Conservation (phyloP, 2,797 vertebrate species). For the Onychomys leucogaster region DNA sequence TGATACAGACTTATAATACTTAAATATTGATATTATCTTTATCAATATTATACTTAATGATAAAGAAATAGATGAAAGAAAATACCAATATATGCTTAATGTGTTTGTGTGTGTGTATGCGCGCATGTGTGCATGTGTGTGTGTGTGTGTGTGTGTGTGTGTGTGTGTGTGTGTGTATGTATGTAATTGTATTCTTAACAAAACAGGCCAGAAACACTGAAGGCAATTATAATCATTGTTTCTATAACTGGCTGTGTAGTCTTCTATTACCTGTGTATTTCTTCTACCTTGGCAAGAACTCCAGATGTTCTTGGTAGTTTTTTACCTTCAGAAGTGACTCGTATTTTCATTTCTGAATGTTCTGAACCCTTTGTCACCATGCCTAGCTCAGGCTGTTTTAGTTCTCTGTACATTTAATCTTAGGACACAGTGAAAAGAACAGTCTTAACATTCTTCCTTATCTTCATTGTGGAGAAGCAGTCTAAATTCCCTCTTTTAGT, state of each 20-base stretch:
- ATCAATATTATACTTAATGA: not conserved
- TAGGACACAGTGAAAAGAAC: not conserved
- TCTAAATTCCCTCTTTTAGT: not conserved
- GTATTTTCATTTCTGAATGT: not conserved
- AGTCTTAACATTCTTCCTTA: not conserved
- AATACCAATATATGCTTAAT: not conserved
- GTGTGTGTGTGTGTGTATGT: not conserved
- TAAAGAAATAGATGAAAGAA: not conserved
- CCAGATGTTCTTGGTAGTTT: not conserved
- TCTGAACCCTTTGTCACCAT: not conserved
- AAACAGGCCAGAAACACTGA: not conserved
- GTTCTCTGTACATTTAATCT: not conserved
- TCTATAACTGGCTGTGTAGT: not conserved
- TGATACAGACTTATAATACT: not conserved
- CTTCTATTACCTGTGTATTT: not conserved
- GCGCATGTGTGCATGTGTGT: no score
- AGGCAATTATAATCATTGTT: not conserved
- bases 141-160: not conserved
- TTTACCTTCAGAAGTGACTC: not conserved
- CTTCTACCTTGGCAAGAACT: not conserved
- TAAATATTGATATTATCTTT: not conserved
- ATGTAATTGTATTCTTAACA: not conserved
- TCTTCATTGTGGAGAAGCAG: not conserved
- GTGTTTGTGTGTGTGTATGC: not conserved
- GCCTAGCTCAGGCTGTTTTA: not conserved